Conservation (phyloP, 2,797 vertebrate species). For the Bradypodion ventrale region DNA sequence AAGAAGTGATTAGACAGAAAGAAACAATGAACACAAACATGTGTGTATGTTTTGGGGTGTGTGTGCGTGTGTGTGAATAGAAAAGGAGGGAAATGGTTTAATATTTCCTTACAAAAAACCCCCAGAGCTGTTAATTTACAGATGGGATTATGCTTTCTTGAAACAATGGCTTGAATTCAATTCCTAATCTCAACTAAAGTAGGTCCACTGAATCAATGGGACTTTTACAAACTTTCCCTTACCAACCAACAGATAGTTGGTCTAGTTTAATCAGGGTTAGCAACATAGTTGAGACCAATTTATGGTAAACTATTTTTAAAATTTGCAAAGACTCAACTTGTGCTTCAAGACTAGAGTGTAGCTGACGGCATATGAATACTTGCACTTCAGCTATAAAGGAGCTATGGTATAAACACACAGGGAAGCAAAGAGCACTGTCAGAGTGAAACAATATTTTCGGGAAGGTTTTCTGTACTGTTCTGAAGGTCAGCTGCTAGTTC, state of each 20-base stretch:
- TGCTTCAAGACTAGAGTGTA: background rate
- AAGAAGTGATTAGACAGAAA: conserved; percentile 46
- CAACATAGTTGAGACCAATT: no score
- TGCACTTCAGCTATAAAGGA: background rate
- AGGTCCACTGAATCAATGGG: no score
- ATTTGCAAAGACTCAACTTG: background rate
- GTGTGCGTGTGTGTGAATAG: background rate
- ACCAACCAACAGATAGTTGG: no score
- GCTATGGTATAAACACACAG: background rate
- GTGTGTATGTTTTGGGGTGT: background rate
- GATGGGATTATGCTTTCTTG: background rate
- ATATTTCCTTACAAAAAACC: conserved; percentile 5
- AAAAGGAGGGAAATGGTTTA: conserved; percentile 4
- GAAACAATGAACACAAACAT: conserved; percentile 45
- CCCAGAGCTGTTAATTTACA: background rate
- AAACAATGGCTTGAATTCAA: background rate
- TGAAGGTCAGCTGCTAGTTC: background rate
- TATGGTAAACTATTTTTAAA: background rate
- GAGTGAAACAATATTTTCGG: background rate
- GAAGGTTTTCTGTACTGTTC: background rate
- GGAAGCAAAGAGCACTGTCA: background rate
- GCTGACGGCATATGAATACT: background rate
- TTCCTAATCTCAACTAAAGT: no score
- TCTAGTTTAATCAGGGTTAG: no score
- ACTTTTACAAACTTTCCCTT: no score